These are phyloP conservation scores for Actenoides hombroni DNA, from an alignment of 2,113 vertebrate genomes.

Conservation along the genomic window DNA sequence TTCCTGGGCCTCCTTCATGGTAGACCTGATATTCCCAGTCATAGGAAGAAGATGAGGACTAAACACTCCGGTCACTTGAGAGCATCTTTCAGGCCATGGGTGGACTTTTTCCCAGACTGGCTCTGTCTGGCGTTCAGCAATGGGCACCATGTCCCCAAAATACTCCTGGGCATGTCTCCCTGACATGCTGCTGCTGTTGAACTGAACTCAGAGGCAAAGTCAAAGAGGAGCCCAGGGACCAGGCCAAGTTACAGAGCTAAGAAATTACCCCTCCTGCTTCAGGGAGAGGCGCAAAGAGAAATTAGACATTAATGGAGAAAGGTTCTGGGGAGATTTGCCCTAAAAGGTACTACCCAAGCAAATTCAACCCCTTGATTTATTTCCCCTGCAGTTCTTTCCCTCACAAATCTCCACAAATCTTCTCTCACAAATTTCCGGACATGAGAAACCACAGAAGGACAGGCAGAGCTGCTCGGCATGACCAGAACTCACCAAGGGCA, in stretches of 20 bases:
- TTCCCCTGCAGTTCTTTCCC: neutral
- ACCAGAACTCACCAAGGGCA: neutral
- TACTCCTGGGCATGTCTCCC: accelerated
- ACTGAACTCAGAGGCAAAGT: neutral
- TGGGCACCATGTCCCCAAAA: accelerated
- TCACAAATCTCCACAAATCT: neutral
- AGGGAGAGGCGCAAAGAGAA: neutral
- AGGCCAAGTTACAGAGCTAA: neutral
- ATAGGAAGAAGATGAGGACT: neutral
- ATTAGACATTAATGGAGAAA: neutral
- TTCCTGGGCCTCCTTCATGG: neutral
- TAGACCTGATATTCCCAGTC: neutral
- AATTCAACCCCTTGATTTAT: neutral
- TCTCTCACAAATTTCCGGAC: neutral
- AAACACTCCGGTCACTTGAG: neutral
- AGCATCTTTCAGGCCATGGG: neutral
- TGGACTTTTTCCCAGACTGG: neutral
- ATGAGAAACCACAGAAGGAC: neutral
- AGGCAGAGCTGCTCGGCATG: neutral
- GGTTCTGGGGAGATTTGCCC: neutral
- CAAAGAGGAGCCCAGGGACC: neutral
- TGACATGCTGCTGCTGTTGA: accelerated
- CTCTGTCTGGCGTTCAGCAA: accelerated
- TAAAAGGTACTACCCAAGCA: neutral
- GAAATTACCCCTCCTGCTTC: neutral